Evolutionary conservation across 2,888 invertebrate genomes (phyloP), one percentile per base, ranked within the genome.

Genomic region (Melinaea marsaeus): DNA sequence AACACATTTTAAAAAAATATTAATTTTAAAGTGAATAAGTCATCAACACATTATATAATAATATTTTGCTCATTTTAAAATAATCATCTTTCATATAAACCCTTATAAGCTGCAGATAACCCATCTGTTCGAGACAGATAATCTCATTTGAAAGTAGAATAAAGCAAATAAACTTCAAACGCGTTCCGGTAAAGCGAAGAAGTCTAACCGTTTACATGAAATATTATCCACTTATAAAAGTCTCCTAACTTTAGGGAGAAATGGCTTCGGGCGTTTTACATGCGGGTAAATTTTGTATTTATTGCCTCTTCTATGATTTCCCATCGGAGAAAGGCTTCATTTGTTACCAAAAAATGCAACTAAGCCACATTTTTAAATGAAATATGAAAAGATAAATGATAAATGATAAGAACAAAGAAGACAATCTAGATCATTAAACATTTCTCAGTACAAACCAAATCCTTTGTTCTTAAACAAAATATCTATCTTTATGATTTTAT

Each of bases 241-340:
- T 61, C 61, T 67, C 58, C 58, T 35, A 65, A 63, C 65, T 67
- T 65, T 56, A 33, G 37, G 45, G 42, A 51, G 45, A 58, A 61
- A 59, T 45, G 55, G 67, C 67, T 61, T 57, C 61, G 13, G 55
- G 65, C 69, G 65, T 68, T 65, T 62, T 67, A 64, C 65, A 69
- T 65, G 66, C 59, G 56, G 58, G 64, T 65, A 67, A 71, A 71
- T 74, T 72, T 69, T 61, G 70, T 72, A 75, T 74, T 75, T 75
- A 74, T 74, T 75, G 74, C 70, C 64, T 63, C 63, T 62, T 67
- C 64, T 68, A 70, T 75, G 73, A 77, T 77, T 77, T 76, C 75
- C 75, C 75, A 71, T 69, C 65, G 73, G 75, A 65, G 58, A 58
- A 57, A 55, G 59, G 70, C 48, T 61, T 61, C 22, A 55, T 46